phyloP scores from a whole-genome alignment of 2,797 vertebrate species.

The Lemur catta region DNA sequence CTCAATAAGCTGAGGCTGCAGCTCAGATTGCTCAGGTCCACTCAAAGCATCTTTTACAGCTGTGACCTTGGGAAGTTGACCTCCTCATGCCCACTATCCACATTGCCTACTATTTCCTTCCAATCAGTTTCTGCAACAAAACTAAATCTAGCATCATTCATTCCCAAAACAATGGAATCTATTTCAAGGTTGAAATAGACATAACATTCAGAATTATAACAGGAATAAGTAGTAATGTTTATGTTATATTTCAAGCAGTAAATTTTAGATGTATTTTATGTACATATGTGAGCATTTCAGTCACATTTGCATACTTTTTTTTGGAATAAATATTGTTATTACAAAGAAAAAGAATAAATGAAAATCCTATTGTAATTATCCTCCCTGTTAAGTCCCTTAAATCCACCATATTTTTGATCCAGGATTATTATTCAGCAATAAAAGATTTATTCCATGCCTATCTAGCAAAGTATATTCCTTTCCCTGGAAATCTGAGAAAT shows the following conservation, averaged over 20 bases:
- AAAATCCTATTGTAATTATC: background rate
- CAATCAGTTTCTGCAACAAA: background rate
- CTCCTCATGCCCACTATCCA: background rate
- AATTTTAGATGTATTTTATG: background rate
- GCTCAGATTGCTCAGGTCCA: fast-evolving
- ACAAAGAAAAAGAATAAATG: background rate
- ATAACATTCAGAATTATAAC: background rate
- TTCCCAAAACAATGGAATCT: background rate
- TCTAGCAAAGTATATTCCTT: background rate
- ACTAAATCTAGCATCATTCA: background rate
- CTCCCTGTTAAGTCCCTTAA: background rate
- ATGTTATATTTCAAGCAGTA: background rate
- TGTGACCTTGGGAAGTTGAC: too few relatives aligned
- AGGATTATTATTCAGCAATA: too few relatives aligned
- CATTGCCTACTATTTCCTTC: background rate
- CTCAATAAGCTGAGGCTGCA: background rate
- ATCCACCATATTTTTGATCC: too few relatives aligned
- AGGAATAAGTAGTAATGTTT: background rate
- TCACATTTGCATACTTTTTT: background rate
- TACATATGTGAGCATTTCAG: background rate
- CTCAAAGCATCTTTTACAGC: fast-evolving
- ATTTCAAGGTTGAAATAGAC: background rate
- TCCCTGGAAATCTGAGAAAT: background rate
- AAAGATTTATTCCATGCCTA: too few relatives aligned
- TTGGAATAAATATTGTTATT: background rate